A percentile compares a stretch with the other conserved stretches of the same genome.
Conservation (phyloP, 1,140 invertebrate species). For the Mercenaria mercenaria region DNA sequence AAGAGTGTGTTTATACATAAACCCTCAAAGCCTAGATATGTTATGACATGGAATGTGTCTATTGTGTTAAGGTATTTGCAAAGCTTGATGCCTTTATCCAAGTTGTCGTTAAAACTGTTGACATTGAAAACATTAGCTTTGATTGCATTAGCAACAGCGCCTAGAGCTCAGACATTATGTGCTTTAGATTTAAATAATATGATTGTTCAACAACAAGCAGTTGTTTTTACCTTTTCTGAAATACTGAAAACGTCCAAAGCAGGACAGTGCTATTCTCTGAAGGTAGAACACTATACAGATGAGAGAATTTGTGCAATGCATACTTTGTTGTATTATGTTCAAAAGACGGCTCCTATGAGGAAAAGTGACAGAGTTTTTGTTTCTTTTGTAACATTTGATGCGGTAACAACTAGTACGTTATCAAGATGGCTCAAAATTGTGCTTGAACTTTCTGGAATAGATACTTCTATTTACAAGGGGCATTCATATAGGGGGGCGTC, state of each 20-base stretch:
- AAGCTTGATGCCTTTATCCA: neutral
- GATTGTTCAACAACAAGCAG: neutral
- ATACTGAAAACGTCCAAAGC: neutral
- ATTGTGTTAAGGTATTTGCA: neutral
- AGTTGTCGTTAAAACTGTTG: constrained; percentile 25
- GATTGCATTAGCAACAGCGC: constrained; percentile 7
- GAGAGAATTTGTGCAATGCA: neutral
- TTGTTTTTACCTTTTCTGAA: neutral
- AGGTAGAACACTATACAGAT: neutral
- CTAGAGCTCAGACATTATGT: constrained; percentile 14
- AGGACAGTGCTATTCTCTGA: neutral
- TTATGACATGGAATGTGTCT: neutral
- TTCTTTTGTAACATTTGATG: neutral
- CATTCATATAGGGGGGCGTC: constrained; percentile 11
- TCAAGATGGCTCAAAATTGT: neutral
- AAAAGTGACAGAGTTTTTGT: neutral
- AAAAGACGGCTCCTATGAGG: neutral
- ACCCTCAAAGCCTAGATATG: neutral
- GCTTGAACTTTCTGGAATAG: neutral
- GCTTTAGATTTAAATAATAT: constrained; percentile 20
- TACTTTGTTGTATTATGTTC: neutral
- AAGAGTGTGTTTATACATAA: neutral
- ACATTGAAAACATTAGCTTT: constrained; percentile 5
- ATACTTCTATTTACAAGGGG: neutral
- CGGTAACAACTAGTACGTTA: neutral